Evolutionary conservation across 1,140 invertebrate genomes (phyloP).

Genomic region (Caenorhabditis inopinata): DNA sequence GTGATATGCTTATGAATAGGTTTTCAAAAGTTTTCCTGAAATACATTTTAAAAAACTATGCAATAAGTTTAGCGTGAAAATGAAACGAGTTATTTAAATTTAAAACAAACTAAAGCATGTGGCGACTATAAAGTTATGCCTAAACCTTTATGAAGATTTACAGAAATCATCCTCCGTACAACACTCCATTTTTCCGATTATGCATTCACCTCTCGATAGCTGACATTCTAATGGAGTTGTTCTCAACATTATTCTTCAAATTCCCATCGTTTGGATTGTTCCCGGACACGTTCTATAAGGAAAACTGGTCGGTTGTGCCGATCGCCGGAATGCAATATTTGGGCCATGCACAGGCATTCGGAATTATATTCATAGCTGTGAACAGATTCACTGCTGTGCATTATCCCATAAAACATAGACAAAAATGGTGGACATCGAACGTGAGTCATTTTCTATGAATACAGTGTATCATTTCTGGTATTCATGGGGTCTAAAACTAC

Average conservation of each 20-base stretch:
- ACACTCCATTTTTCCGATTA: conserved; percentile 48
- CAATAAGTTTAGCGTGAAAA: no score
- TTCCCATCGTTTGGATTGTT: conserved; percentile 50
- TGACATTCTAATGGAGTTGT: conserved; percentile 49
- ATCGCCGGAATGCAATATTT: conserved; percentile 48
- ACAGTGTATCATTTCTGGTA: no score
- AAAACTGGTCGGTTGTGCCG: conserved; percentile 44
- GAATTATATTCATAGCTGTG: conserved; percentile 50
- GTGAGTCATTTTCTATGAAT: background rate
- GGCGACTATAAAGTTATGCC: no score
- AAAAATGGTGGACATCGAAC: conserved; percentile 35
- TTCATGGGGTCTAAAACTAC: no score
- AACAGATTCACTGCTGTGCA: conserved; percentile 41
- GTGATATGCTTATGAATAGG: no score
- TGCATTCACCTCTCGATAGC: conserved; percentile 49
- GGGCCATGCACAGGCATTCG: conserved; percentile 52
- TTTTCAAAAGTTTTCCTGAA: no score
- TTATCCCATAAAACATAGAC: conserved; percentile 34
- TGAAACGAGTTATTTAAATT: no score
- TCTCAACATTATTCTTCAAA: conserved; percentile 51
- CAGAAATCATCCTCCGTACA: conserved; percentile 40
- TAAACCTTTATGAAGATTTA: no score
- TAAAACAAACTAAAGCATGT: no score
- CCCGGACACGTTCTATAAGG: conserved; percentile 41
- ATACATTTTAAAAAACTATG: no score